Conservation (phyloP, 2,888 invertebrate genomes). For the Nephrocerus scutellatus region DNA sequence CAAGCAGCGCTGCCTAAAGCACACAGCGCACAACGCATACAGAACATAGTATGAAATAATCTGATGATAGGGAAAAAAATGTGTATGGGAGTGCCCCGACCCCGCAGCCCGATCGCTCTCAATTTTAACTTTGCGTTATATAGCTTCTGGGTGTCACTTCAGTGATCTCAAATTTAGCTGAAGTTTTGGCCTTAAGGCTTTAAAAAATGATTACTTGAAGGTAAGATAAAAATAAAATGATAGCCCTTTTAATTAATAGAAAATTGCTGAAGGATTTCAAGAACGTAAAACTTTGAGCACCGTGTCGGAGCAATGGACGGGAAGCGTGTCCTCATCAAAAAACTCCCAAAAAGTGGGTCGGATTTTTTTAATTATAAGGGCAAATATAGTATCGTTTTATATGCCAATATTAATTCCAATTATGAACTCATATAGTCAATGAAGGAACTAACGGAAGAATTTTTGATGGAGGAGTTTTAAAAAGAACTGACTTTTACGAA, state of each 20-base stretch:
- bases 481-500: conserved; percentile 5
- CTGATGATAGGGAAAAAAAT: no score
- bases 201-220: conserved; percentile 1
- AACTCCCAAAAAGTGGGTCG: neutral
- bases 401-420: neutral
- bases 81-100: no score
- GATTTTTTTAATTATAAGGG: no score
- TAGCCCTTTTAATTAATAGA: neutral
- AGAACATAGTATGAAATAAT: no score
- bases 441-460: conserved; percentile 3
- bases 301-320: no score
- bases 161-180: conserved; percentile 1
- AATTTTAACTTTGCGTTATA: conserved; percentile 2
- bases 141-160: conserved; percentile 3
- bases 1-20: no score
- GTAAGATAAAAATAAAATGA: neutral
- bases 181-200: conserved; percentile 2
- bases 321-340: conserved; percentile 1
- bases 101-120: no score
- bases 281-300: neutral
- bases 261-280: conserved; percentile 3
- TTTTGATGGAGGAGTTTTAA: conserved; percentile 7
- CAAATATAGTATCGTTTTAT: neutral
- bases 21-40: no score
- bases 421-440: conserved; percentile 6